Evolutionary conservation across 2,888 invertebrate genomes (phyloP).

Genomic region (Rhagophthalmus giganteus): DNA sequence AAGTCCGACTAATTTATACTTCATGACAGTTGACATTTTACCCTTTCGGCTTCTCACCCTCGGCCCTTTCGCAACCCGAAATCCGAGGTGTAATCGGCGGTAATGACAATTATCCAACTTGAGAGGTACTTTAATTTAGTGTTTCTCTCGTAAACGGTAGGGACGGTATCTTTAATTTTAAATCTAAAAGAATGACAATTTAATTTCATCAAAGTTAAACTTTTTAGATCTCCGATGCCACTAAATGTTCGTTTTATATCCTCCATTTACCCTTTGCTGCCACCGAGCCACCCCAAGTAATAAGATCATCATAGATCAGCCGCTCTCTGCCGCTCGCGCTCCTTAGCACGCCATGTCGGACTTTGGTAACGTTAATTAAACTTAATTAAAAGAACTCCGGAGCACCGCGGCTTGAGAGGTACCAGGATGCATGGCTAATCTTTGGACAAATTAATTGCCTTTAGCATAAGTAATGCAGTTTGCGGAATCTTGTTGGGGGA

Average conservation of each 20-base stretch:
- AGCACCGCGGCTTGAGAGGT: constrained; percentile 48
- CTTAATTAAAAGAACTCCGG: constrained; percentile 58
- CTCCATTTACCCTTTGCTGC: constrained; percentile 45
- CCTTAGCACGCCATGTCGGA: constrained; percentile 52
- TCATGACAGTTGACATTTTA: constrained; percentile 18
- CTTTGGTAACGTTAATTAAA: constrained; percentile 59
- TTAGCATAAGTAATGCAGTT: constrained; percentile 53
- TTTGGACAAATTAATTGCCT: constrained; percentile 58
- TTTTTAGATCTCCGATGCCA: constrained; percentile 48
- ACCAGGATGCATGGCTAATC: constrained; percentile 57
- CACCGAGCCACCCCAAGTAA: constrained; percentile 41
- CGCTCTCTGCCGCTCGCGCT: constrained; percentile 35
- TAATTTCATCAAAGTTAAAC: constrained; percentile 47
- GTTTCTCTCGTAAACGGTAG: constrained; percentile 33
- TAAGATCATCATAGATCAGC: constrained; percentile 49
- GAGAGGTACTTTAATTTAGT: constrained; percentile 38
- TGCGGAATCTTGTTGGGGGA: constrained; percentile 29
- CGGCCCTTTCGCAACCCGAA: constrained; percentile 4
- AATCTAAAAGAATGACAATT: constrained; percentile 48
- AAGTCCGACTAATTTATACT: constrained; percentile 23
- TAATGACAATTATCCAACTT: constrained; percentile 29
- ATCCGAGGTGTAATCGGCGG: constrained; percentile 22
- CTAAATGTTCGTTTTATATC: constrained; percentile 48
- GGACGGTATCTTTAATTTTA: constrained; percentile 33
- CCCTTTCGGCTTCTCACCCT: constrained; percentile 9